These are phyloP conservation scores for Nothocercus nigrocapillus DNA, from an alignment of 2,113 vertebrate species.

Conservation along the genomic window DNA sequence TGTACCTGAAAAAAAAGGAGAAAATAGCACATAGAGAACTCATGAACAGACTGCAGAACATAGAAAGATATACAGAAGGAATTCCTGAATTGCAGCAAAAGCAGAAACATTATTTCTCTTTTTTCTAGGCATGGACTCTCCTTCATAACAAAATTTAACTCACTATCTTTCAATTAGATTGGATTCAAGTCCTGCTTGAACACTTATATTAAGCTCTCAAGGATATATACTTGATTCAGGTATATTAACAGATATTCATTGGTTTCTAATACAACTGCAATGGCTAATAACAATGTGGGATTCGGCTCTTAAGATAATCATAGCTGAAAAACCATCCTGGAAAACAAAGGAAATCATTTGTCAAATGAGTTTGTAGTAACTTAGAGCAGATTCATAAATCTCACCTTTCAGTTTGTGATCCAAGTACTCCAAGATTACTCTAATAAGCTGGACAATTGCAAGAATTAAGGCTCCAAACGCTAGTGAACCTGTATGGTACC, in stretches of 20 bases:
- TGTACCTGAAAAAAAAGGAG: conserved; percentile 76
- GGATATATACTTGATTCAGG: not conserved
- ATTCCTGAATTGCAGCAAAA: not conserved
- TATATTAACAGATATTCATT: not conserved
- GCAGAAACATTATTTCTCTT: not conserved
- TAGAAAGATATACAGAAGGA: not conserved
- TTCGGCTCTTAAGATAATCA: not conserved
- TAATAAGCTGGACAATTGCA: conserved; percentile 86
- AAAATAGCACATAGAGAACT: not conserved
- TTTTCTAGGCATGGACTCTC: not conserved
- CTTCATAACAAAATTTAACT: not conserved
- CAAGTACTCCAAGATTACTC: conserved; percentile 89
- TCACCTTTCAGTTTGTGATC: conserved; percentile 90
- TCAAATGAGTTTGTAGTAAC: not conserved
- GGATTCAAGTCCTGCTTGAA: not conserved
- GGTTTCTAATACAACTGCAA: not conserved
- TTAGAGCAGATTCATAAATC: not conserved
- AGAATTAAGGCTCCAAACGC: conserved; percentile 95
- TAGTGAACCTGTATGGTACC: conserved; percentile 95
- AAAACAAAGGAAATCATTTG: not conserved
- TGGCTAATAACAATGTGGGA: not conserved
- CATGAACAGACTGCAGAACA: not conserved
- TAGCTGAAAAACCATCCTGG: not conserved
- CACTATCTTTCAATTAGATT: not conserved
- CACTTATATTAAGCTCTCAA: not conserved